phyloP scores from a whole-genome alignment of 2,113 vertebrate species.

The Rattus rattus region DNA sequence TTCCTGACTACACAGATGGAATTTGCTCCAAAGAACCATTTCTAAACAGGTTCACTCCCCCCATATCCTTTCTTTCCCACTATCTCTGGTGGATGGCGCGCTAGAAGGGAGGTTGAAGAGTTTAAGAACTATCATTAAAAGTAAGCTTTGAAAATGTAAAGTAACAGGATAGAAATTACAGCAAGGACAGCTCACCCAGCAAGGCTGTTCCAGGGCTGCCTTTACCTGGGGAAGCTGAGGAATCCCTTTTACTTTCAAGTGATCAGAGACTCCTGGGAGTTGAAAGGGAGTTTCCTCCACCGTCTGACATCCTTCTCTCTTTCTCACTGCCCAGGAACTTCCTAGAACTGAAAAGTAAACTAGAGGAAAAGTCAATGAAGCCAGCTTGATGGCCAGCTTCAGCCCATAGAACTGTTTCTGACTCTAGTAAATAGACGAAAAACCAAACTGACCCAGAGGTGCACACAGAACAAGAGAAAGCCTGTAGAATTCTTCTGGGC shows the following conservation, averaged over 20 bases:
- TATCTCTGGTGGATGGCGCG: no score
- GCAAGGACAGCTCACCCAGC: background rate
- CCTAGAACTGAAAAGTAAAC: background rate
- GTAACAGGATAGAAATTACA: background rate
- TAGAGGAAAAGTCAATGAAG: background rate
- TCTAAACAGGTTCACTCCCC: no score
- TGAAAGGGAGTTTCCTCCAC: no score
- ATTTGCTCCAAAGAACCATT: no score
- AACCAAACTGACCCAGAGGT: background rate
- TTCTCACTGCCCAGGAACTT: background rate
- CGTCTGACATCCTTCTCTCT: background rate
- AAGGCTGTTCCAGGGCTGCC: background rate
- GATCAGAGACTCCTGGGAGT: background rate
- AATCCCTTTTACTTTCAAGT: background rate
- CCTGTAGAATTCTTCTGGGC: background rate
- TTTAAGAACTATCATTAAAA: no score
- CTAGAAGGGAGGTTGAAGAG: no score
- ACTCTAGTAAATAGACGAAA: background rate
- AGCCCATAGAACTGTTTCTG: conserved; percentile 12
- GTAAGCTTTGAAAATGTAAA: no score
- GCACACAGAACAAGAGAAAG: background rate
- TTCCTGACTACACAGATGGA: no score
- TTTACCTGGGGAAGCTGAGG: background rate
- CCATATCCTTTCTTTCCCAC: no score
- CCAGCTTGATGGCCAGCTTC: background rate